phyloP scores from a whole-genome alignment of 2,113 vertebrate genomes.

The Nanorana parkeri region DNA sequence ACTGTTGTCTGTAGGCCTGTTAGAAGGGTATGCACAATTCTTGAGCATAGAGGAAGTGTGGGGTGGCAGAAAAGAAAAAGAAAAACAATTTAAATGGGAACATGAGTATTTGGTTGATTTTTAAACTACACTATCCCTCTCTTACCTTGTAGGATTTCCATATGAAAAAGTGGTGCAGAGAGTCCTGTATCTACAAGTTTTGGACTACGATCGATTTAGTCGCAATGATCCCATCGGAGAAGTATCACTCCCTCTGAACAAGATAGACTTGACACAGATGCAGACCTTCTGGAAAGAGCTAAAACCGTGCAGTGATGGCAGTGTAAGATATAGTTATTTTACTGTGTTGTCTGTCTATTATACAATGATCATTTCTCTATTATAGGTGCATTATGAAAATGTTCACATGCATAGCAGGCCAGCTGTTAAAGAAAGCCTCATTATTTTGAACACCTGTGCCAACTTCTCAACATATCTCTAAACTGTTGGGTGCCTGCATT shows the following conservation, averaged over 20 bases:
- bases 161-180: constrained; percentile 98
- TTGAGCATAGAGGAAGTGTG: no score
- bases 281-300: constrained; percentile 99
- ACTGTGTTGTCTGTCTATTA: neutral
- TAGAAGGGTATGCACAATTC: no score
- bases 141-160: constrained; percentile 84
- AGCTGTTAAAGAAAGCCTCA: no score
- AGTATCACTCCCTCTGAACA: constrained; percentile 96
- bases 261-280: constrained; percentile 96
- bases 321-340: constrained; percentile 77
- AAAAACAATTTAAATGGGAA: no score
- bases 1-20: no score
- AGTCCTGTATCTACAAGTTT: constrained; percentile 92
- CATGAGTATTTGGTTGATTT: no score
- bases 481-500: no score
- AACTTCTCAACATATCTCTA: no score
- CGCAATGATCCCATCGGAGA: constrained; percentile 97
- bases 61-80: no score
- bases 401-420: neutral
- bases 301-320: constrained; percentile 98
- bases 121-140: neutral
- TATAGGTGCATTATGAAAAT: neutral
- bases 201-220: constrained; percentile 96
- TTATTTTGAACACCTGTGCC: no score
- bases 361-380: neutral